phyloP scores from a whole-genome alignment of 2,113 vertebrate genomes.

The Telmatochromis sp. region DNA sequence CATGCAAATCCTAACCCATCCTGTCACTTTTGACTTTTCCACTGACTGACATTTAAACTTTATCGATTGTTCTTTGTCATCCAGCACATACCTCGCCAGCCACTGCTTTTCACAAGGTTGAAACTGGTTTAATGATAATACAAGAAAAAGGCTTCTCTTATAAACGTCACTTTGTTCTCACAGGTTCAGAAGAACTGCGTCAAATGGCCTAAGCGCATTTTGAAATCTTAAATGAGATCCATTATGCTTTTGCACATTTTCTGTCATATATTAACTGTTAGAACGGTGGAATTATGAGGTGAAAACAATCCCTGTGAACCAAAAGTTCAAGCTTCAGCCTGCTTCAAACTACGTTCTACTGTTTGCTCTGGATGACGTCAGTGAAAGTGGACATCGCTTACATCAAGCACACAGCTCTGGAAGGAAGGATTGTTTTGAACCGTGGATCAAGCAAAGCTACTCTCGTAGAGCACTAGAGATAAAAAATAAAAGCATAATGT shows the following conservation, averaged over 20 bases:
- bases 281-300: not conserved
- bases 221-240: fast-evolving
- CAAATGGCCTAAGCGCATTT: not conserved
- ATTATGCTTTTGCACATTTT: not conserved
- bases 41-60: not conserved
- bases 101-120: not conserved
- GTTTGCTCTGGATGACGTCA: not conserved
- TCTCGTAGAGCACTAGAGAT: fast-evolving
- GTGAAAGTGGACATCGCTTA: fast-evolving
- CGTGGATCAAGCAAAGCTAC: not conserved
- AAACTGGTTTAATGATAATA: not conserved
- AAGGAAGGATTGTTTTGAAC: not conserved
- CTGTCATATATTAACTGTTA: not conserved
- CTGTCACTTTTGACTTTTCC: not conserved
- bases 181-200: not conserved
- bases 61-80: not conserved
- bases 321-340: not conserved
- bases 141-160: not conserved
- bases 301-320: not conserved
- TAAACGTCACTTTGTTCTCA: not conserved
- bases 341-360: not conserved
- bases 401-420: not conserved
- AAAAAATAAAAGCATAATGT: not conserved
- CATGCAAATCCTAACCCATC: not conserved
- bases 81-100: not conserved